Conservation (phyloP, 1,140 invertebrate species). For the Ptiloglossa arizonensis region DNA sequence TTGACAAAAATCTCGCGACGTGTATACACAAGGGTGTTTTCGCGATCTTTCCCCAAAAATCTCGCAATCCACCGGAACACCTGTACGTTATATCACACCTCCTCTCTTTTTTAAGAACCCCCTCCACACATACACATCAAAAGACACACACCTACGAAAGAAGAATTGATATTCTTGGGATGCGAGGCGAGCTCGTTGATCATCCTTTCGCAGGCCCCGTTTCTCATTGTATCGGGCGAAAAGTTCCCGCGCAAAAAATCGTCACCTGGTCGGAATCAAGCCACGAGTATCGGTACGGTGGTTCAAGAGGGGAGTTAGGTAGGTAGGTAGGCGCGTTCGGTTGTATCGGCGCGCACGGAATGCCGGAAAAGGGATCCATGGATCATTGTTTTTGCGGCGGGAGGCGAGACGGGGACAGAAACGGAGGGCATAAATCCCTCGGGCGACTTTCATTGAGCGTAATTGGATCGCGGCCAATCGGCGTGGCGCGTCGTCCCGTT, state of each 20-base stretch:
- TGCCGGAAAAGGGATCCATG: constrained; percentile 65
- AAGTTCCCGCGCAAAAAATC: constrained; percentile 36
- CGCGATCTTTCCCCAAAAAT: constrained; percentile 3
- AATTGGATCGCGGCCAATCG: constrained; percentile 68
- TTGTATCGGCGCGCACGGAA: constrained; percentile 45
- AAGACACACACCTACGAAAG: no score
- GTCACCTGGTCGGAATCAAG: constrained; percentile 39
- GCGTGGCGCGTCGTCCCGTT: constrained; percentile 19
- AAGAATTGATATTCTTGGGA: constrained; percentile 31
- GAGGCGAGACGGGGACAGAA: constrained; percentile 42
- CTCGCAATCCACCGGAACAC: background rate
- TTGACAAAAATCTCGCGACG: no score
- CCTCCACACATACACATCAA: no score
- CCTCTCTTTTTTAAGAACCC: no score
- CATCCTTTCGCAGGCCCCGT: constrained; percentile 35
- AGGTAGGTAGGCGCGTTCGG: background rate
- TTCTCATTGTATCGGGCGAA: constrained; percentile 45
- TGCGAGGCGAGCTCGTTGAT: constrained; percentile 22
- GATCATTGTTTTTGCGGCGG: constrained; percentile 60
- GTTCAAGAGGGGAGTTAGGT: background rate
- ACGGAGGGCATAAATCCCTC: constrained; percentile 63
- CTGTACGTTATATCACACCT: background rate
- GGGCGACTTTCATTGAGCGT: constrained; percentile 66
- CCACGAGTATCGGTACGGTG: no score
- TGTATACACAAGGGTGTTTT: no score